Percentiles rank a stretch among this genome's conserved stretches.
Evolutionary conservation across 1,140 invertebrate species (phyloP).

Genomic region (Lineus longissimus): DNA sequence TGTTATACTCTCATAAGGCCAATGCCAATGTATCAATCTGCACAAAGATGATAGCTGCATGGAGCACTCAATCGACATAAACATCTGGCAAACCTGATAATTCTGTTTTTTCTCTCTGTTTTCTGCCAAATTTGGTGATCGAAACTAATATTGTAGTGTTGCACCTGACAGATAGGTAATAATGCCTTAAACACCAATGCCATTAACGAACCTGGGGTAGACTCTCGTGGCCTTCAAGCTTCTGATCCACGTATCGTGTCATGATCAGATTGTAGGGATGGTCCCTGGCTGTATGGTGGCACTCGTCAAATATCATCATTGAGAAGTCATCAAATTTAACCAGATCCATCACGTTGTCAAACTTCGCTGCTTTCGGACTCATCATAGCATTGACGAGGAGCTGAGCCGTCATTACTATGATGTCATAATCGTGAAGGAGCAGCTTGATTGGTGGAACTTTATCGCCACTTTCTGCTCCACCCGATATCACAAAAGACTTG

Average conservation of each 20-base stretch:
- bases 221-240: constrained; percentile 8
- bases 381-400: background rate
- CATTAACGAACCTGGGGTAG: too few species aligned
- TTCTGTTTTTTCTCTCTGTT: too few species aligned
- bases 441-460: background rate
- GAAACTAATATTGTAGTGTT: too few species aligned
- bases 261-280: constrained; percentile 49
- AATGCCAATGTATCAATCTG: too few species aligned
- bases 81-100: too few species aligned
- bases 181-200: too few species aligned
- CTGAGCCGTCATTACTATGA: background rate
- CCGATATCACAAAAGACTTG: background rate
- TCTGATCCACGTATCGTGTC: constrained; percentile 37
- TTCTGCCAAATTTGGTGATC: too few species aligned
- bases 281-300: constrained; percentile 45
- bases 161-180: too few species aligned
- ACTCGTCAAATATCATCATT: constrained; percentile 51
- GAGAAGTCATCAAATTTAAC: constrained; percentile 26
- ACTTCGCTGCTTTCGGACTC: background rate
- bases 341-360: too few species aligned
- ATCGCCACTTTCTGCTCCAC: background rate
- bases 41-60: too few species aligned
- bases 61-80: too few species aligned
- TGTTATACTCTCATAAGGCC: too few species aligned
- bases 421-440: background rate